Conservation (phyloP, 2,113 vertebrate genomes). For the Dolichallabes microphthalmus region DNA sequence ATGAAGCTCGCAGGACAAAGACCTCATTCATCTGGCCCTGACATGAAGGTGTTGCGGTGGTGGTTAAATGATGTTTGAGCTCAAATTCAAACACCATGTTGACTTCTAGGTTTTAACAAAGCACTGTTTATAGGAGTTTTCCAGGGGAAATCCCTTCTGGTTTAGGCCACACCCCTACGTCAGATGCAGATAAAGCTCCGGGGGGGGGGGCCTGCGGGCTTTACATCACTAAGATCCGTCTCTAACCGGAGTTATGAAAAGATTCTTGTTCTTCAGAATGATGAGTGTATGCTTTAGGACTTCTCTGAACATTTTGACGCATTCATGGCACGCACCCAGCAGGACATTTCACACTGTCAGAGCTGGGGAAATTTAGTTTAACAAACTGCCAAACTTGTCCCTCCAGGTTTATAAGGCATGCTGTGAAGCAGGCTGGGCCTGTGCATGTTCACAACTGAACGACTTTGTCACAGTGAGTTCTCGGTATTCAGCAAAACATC, state of each 20-base stretch:
- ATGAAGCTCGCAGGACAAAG: not conserved
- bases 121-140: not conserved
- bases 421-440: not conserved
- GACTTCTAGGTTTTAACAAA: not conserved
- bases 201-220: too few relatives aligned
- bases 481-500: not conserved
- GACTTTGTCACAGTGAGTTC: not conserved
- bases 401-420: constrained; percentile 7
- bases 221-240: not conserved
- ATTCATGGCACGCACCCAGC: not conserved
- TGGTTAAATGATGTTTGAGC: not conserved
- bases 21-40: not conserved
- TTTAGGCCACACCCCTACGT: not conserved
- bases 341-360: not conserved
- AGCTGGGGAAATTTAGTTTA: not conserved
- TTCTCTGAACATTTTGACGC: not conserved
- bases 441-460: constrained; percentile 2
- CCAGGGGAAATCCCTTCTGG: not conserved
- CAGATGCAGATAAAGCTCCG: not conserved
- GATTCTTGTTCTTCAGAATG: not conserved
- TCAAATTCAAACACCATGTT: not conserved
- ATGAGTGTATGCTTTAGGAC: not conserved
- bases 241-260: not conserved
- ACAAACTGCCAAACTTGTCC: not conserved
- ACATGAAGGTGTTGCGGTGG: not conserved